phyloP scores from a whole-genome alignment of 2,113 vertebrate genomes.

The Rhinolophus ferrumequinum region DNA sequence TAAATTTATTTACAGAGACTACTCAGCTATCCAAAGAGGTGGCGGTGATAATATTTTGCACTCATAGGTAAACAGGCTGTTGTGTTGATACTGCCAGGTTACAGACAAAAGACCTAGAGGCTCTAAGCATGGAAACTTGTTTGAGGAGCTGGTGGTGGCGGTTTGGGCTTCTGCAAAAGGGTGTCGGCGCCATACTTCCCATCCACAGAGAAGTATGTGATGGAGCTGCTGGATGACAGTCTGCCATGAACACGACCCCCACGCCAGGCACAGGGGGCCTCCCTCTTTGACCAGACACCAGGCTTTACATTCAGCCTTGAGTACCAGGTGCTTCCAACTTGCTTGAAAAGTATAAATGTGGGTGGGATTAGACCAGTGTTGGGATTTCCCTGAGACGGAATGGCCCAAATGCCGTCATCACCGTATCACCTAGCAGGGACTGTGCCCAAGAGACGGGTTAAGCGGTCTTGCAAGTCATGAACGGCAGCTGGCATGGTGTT shows the following conservation, averaged over 20 bases:
- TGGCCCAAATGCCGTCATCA: background rate
- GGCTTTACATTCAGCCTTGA: background rate
- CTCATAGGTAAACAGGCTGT: background rate
- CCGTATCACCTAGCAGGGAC: background rate
- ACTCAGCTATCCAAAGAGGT: background rate
- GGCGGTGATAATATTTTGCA: background rate
- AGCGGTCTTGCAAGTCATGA: background rate
- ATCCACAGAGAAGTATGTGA: background rate
- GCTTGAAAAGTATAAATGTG: background rate
- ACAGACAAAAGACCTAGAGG: background rate
- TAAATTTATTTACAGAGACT: background rate
- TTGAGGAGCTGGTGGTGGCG: background rate
- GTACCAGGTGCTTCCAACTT: background rate
- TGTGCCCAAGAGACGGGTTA: background rate
- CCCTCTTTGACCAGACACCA: background rate
- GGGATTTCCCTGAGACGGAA: background rate
- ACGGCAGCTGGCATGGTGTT: background rate
- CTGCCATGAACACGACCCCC: background rate
- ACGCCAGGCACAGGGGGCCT: background rate
- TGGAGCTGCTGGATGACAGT: background rate
- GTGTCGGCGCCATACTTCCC: background rate
- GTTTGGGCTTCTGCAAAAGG: background rate
- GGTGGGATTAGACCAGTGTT: background rate
- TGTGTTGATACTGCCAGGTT: background rate
- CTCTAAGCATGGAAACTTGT: background rate